A percentile compares a stretch with the other conserved stretches of the same genome.
phyloP scores from a whole-genome alignment of 2,888 invertebrate genomes.

The Callosobruchus maculatus region DNA sequence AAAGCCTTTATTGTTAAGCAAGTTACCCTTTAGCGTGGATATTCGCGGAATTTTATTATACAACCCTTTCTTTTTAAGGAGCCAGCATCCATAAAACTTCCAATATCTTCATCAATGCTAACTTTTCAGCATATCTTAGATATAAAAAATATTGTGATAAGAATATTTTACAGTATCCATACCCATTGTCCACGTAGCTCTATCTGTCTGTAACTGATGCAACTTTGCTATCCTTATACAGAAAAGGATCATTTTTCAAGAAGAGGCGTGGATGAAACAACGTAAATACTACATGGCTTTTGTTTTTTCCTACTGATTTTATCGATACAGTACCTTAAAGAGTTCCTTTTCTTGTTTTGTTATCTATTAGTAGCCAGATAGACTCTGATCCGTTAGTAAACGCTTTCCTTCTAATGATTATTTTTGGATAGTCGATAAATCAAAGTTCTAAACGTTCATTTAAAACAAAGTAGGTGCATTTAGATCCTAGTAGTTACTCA shows the following conservation, averaged over 20 bases:
- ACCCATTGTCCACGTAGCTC: too few species aligned
- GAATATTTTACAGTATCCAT: too few species aligned
- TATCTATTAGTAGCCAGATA: neutral
- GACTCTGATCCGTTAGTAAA: neutral
- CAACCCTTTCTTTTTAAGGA: too few species aligned
- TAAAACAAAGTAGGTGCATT: neutral
- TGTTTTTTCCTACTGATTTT: neutral
- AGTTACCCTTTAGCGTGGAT: too few species aligned
- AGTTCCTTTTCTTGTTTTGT: neutral
- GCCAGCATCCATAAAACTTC: too few species aligned
- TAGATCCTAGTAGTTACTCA: too few species aligned
- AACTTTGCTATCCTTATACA: neutral
- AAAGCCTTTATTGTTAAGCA: too few species aligned
- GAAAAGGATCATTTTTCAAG: slow-evolving; percentile 24
- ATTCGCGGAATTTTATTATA: too few species aligned
- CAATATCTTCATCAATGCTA: too few species aligned
- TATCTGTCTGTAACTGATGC: neutral
- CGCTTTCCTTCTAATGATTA: neutral
- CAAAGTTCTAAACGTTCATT: neutral
- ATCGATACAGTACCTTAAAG: neutral
- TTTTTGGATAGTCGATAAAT: neutral
- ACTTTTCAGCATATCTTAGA: too few species aligned
- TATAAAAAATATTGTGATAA: too few species aligned
- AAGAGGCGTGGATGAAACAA: slow-evolving; percentile 17
- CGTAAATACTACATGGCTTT: neutral